These are phyloP conservation scores for Cyprinus carpio DNA, from an alignment of 2,113 vertebrate genomes.

Conservation along the genomic window DNA sequence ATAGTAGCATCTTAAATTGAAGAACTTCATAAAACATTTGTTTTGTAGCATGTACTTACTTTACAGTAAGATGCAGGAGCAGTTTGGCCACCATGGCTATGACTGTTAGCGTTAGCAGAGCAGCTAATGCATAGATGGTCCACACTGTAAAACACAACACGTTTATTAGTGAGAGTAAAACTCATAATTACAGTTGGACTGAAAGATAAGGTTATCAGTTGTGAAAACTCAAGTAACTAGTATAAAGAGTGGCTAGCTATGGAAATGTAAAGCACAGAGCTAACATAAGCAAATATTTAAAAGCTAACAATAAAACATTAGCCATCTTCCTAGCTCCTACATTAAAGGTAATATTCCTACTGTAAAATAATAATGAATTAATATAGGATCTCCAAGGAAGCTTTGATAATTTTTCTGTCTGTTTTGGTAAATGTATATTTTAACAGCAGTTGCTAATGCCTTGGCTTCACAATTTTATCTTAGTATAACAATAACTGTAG, in stretches of 20 bases:
- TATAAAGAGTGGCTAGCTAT: neutral
- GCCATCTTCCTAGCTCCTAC: neutral
- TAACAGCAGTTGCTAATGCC: no score
- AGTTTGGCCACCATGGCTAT: slow-evolving; percentile 90
- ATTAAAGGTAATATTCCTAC: no score
- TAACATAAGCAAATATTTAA: neutral
- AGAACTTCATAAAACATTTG: neutral
- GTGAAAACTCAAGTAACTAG: neutral
- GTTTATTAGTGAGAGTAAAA: neutral
- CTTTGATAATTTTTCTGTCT: no score
- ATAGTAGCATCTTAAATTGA: neutral
- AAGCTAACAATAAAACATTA: neutral
- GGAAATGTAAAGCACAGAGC: neutral
- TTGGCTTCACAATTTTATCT: no score
- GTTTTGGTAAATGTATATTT: no score
- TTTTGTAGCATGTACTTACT: slow-evolving; percentile 77
- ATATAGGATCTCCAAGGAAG: no score
- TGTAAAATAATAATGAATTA: no score
- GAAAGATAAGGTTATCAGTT: neutral
- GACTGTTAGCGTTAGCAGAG: slow-evolving; percentile 86
- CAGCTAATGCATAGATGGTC: slow-evolving; percentile 92
- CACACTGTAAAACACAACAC: slow-evolving; percentile 77
- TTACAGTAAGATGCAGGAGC: slow-evolving; percentile 88
- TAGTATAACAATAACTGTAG: no score
- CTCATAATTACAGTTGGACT: neutral